Percentiles rank a stretch among this genome's conserved stretches.
phyloP scores from a whole-genome alignment of 2,797 vertebrate genomes.

The Chiroxiphia lanceolata region DNA sequence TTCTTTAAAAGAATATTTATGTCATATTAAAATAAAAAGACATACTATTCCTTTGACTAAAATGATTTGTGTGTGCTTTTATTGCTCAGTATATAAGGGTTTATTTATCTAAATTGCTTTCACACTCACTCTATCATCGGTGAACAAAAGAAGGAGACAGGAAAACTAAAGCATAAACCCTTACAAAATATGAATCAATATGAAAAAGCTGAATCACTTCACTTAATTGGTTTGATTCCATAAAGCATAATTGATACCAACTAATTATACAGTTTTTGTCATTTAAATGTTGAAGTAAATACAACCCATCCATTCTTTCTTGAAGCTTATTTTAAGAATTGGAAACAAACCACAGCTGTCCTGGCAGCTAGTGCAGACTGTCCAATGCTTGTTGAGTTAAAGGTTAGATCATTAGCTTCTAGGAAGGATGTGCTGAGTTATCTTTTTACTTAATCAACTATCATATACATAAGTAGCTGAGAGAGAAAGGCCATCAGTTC shows the following conservation, averaged over 20 bases:
- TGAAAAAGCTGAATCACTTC: background rate
- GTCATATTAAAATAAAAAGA: background rate
- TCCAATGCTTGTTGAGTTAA: background rate
- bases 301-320: conserved; percentile 3
- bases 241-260: conserved; percentile 45
- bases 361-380: background rate
- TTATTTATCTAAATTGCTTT: conserved; percentile 41
- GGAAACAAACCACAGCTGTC: background rate
- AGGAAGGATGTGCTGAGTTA: background rate
- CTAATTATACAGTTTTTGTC: conserved; percentile 24
- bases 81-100: background rate
- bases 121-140: background rate
- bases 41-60: background rate
- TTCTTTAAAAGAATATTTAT: background rate
- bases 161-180: background rate
- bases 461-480: background rate
- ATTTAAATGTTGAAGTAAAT: conserved; percentile 59
- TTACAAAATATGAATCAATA: conserved; percentile 34
- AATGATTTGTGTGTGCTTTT: background rate
- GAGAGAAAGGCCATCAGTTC: background rate
- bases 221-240: conserved; percentile 61
- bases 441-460: background rate
- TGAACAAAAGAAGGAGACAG: background rate
- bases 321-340: conserved; percentile 20
- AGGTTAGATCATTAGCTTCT: background rate